Evolutionary conservation across 2,888 invertebrate species (phyloP).

Genomic region (Drosophila bunnanda): DNA sequence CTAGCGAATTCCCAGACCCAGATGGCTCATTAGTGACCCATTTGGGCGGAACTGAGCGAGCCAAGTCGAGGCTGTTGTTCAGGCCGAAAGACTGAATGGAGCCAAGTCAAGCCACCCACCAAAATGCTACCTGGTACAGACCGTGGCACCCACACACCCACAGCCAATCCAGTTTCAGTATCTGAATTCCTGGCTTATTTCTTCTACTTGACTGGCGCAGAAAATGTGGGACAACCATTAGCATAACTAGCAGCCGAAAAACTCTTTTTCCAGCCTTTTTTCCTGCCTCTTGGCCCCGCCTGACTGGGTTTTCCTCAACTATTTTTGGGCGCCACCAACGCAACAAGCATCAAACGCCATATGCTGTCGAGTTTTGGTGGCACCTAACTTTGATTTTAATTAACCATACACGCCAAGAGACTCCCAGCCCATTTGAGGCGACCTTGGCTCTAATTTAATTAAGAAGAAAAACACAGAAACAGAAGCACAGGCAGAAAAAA

Average conservation of each 20-base stretch:
- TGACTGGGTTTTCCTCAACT: slow-evolving; percentile 55
- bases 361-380: slow-evolving; percentile 8
- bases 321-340: slow-evolving; percentile 41
- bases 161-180: neutral
- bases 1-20: slow-evolving; percentile 59
- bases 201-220: slow-evolving; percentile 29
- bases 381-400: slow-evolving; percentile 32
- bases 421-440: slow-evolving; percentile 62
- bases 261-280: slow-evolving; percentile 31
- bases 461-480: slow-evolving; percentile 56
- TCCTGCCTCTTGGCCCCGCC: slow-evolving; percentile 37
- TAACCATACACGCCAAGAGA: slow-evolving; percentile 20
- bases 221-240: slow-evolving; percentile 37
- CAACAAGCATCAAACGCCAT: slow-evolving; percentile 31
- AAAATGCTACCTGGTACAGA: slow-evolving; percentile 12
- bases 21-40: slow-evolving; percentile 74
- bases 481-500: slow-evolving; percentile 21
- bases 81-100: slow-evolving; percentile 13
- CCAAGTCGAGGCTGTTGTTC: slow-evolving; percentile 52
- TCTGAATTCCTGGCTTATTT: slow-evolving; percentile 13
- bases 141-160: slow-evolving; percentile 14
- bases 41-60: slow-evolving; percentile 78
- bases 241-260: slow-evolving; percentile 51
- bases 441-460: slow-evolving; percentile 74
- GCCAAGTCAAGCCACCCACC: slow-evolving; percentile 22